Conservation (phyloP, 2,797 vertebrate species). For the Enteromius fasciolatus region DNA sequence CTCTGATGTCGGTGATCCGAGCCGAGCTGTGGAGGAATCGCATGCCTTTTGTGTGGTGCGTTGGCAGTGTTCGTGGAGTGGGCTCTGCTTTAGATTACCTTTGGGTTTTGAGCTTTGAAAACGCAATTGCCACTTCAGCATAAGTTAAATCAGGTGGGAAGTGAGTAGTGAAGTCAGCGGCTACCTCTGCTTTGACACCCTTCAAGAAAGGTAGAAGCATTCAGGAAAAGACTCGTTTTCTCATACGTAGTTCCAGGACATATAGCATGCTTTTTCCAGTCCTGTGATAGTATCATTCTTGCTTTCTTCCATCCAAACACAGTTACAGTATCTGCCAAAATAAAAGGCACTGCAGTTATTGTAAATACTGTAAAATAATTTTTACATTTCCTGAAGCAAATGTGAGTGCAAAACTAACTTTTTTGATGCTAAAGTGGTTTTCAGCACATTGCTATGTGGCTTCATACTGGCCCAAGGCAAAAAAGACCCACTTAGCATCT, state of each 20-base stretch:
- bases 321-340: conserved; percentile 6
- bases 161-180: conserved; percentile 51
- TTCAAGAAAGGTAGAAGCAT: conserved; percentile 22
- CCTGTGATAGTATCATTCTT: background rate
- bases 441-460: background rate
- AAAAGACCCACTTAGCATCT: background rate
- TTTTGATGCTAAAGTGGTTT: background rate
- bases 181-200: conserved; percentile 50
- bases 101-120: conserved; percentile 58
- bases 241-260: background rate
- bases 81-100: conserved; percentile 58
- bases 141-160: conserved; percentile 62
- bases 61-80: conserved; percentile 47
- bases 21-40: conserved; percentile 48
- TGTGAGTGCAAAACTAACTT: background rate
- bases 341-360: conserved; percentile 1
- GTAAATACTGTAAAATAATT: background rate
- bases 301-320: background rate
- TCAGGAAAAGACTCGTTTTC: conserved; percentile 14
- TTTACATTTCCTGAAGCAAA: conserved; percentile 11
- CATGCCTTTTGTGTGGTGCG: conserved; percentile 44
- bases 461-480: background rate
- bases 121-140: conserved; percentile 58
- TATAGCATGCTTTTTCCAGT: background rate
- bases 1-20: conserved; percentile 54